Conservation (phyloP, 2,888 invertebrate genomes). For the Elaeidobius kamerunicus region DNA sequence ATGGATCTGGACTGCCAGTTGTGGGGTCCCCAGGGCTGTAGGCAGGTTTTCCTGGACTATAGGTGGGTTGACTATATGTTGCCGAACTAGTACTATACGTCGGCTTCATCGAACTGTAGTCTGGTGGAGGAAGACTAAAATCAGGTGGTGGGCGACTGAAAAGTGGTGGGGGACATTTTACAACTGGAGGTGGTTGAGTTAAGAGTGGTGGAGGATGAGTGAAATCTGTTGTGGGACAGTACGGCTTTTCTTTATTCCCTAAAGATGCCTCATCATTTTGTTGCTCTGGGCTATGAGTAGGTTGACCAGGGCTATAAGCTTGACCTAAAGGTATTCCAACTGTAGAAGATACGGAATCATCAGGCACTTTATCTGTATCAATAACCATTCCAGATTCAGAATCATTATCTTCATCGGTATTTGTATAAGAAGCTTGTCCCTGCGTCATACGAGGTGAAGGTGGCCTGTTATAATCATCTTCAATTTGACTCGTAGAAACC, state of each 20-base stretch:
- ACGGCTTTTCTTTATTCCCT: too few species aligned
- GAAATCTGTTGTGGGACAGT: too few species aligned
- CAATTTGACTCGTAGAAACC: conserved; percentile 27
- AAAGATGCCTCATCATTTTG: too few species aligned
- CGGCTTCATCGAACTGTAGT: conserved; percentile 12
- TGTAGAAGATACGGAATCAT: conserved; percentile 33
- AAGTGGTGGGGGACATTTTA: too few species aligned
- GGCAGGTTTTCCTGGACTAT: conserved; percentile 21
- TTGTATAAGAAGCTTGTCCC: conserved; percentile 40
- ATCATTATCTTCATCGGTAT: conserved; percentile 51
- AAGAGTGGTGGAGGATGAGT: background rate
- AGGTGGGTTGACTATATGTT: conserved; percentile 13
- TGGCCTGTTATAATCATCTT: conserved; percentile 18
- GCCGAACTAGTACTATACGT: conserved; percentile 8
- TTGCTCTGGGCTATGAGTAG: conserved; percentile 15
- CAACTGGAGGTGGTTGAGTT: too few species aligned
- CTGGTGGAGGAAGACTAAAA: too few species aligned
- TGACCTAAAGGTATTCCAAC: conserved; percentile 8
- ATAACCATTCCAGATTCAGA: conserved; percentile 60
- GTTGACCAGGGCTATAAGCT: conserved; percentile 13
- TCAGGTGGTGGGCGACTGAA: too few species aligned
- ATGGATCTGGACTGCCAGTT: background rate
- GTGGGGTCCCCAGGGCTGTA: conserved; percentile 9
- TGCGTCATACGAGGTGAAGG: conserved; percentile 12
- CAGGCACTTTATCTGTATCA: conserved; percentile 48